Conservation (phyloP, 2,888 invertebrate species). For the Sycophila texana region DNA sequence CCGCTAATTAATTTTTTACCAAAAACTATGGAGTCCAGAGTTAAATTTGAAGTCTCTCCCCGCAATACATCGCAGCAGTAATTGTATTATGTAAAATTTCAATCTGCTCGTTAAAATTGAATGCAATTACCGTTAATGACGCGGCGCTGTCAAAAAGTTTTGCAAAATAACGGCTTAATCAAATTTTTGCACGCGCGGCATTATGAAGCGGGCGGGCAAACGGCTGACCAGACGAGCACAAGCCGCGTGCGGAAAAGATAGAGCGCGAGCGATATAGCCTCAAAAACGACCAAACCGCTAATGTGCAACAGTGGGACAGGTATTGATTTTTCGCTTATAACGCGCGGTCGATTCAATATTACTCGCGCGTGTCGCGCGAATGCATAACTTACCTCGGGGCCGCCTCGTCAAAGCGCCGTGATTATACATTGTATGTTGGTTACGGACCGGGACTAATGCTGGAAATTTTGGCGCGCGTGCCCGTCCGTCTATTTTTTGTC, state of each 20-base stretch:
- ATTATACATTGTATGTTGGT: conserved; percentile 44
- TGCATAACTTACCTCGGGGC: conserved; percentile 38
- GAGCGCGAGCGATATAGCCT: not conserved
- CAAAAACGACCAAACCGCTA: conserved; percentile 49
- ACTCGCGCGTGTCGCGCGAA: not conserved
- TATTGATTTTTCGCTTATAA: conserved; percentile 52
- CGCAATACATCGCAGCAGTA: not conserved
- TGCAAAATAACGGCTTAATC: conserved; percentile 37
- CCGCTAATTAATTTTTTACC: too few relatives aligned
- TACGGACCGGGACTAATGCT: not conserved
- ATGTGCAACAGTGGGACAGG: conserved; percentile 35
- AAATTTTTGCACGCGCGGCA: not conserved
- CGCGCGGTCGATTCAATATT: conserved; percentile 37
- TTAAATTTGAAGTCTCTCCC: not conserved
- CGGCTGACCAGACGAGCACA: not conserved
- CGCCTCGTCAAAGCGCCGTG: conserved; percentile 37
- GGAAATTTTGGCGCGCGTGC: conserved; percentile 11
- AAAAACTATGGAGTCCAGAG: too few relatives aligned
- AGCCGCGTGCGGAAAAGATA: not conserved
- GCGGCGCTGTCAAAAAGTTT: conserved; percentile 34
- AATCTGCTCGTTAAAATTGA: conserved; percentile 16
- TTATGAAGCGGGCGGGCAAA: not conserved
- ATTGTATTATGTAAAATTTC: conserved; percentile 5
- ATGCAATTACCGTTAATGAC: conserved; percentile 35
- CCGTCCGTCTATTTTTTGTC: conserved; percentile 7